Conservation (phyloP, 2,797 vertebrate genomes). For the Amblyraja radiata region DNA sequence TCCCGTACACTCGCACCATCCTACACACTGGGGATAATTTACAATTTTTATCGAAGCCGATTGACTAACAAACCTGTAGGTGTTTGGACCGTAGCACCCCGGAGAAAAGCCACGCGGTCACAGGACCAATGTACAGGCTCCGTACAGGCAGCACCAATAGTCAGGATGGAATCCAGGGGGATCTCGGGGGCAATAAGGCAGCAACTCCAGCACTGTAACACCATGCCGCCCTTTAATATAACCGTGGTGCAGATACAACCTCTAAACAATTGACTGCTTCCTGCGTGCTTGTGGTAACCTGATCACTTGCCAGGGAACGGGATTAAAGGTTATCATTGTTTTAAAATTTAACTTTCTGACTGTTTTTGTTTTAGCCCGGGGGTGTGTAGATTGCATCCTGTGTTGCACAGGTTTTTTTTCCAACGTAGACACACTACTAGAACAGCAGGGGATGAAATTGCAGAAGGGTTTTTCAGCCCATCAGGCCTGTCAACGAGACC, state of each 20-base stretch:
- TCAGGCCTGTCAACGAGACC: background rate
- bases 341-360: constrained; percentile 1
- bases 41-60: too few relatives aligned
- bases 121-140: too few relatives aligned
- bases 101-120: too few relatives aligned
- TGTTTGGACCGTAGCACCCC: too few relatives aligned
- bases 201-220: too few relatives aligned
- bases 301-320: background rate
- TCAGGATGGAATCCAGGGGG: too few relatives aligned
- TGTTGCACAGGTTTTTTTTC: background rate
- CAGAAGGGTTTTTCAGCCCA: background rate
- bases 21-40: too few relatives aligned
- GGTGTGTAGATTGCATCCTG: background rate
- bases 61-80: too few relatives aligned
- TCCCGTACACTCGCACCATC: too few relatives aligned
- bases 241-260: background rate
- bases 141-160: too few relatives aligned
- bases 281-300: background rate
- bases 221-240: background rate
- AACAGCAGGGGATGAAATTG: background rate
- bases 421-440: background rate
- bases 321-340: background rate
- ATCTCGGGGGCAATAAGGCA: too few relatives aligned
- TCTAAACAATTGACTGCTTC: background rate
- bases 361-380: background rate